Percentiles rank a stretch among this genome's conserved stretches.
Evolutionary conservation across 2,113 vertebrate genomes (phyloP).

Genomic region (Malurus alboscapulatus): DNA sequence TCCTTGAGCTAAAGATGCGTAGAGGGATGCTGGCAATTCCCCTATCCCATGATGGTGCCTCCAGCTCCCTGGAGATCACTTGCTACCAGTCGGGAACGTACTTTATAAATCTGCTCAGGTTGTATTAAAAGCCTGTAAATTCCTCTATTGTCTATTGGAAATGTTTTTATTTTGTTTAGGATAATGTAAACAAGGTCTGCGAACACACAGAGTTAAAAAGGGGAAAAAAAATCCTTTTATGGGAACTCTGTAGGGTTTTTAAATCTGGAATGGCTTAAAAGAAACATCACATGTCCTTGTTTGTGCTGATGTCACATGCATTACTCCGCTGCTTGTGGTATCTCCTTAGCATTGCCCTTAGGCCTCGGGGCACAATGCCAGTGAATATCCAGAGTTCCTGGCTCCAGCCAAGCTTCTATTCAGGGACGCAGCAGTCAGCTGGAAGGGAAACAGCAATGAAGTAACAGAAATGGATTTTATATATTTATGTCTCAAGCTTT

Average conservation of each 20-base stretch:
- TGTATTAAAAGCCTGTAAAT: conserved; percentile 41
- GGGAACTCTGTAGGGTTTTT: conserved; percentile 65
- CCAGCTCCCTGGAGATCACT: background rate
- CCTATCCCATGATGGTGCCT: background rate
- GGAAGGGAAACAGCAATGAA: conserved; percentile 42
- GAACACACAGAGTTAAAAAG: conserved; percentile 39
- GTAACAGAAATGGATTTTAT: conserved; percentile 51
- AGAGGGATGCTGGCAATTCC: background rate
- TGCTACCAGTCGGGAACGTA: background rate
- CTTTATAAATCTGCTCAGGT: background rate
- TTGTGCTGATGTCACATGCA: conserved; percentile 67
- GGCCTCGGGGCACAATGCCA: conserved; percentile 53
- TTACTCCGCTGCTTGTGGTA: conserved; percentile 55
- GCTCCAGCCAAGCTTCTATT: conserved; percentile 44
- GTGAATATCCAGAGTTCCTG: conserved; percentile 55
- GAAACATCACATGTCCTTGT: conserved; percentile 65
- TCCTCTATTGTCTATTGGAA: conserved; percentile 41
- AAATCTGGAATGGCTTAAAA: conserved; percentile 62
- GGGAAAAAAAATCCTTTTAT: conserved; percentile 69
- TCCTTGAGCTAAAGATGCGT: background rate
- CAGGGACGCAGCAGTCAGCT: conserved; percentile 58
- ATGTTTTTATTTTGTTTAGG: conserved; percentile 23
- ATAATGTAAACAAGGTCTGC: conserved; percentile 62
- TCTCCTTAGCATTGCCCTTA: conserved; percentile 64
- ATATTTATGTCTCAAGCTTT: conserved; percentile 48